Evolutionary conservation across 2,113 vertebrate species (phyloP).

Genomic region (Lophochroa leadbeateri): DNA sequence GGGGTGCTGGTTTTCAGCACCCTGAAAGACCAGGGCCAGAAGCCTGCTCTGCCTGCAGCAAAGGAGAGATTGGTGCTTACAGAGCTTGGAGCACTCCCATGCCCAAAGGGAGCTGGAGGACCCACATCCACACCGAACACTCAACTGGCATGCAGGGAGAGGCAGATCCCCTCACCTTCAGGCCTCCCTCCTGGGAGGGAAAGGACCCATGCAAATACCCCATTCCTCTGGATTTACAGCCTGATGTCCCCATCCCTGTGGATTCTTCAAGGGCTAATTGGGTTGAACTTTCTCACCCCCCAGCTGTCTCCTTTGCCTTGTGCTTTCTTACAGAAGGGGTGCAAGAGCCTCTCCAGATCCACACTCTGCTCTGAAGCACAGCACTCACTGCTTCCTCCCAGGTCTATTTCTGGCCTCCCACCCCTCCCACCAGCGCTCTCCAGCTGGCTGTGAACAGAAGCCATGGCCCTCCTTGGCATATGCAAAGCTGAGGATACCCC

Average conservation of each 20-base stretch:
- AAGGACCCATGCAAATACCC: not conserved
- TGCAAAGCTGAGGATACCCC: not conserved
- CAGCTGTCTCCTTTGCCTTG: not conserved
- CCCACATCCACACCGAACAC: not conserved
- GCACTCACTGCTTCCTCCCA: not conserved
- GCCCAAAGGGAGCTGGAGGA: accelerated
- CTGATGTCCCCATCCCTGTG: not conserved
- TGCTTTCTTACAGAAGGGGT: not conserved
- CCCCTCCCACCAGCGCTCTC: not conserved
- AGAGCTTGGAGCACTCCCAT: accelerated
- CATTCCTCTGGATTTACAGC: not conserved
- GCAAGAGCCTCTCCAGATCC: not conserved
- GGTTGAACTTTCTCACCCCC: not conserved
- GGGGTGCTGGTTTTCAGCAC: not conserved
- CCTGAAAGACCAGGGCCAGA: not conserved
- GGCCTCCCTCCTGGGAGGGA: not conserved
- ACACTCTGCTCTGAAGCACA: not conserved
- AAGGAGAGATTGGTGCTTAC: not conserved
- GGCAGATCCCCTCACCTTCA: not conserved
- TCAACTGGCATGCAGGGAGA: not conserved
- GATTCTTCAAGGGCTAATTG: not conserved
- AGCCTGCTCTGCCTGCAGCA: not conserved
- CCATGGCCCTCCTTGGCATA: not conserved
- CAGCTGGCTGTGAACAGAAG: not conserved
- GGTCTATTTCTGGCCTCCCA: not conserved